A percentile compares a stretch with the other conserved stretches of the same genome.
Conservation (phyloP, 2,113 vertebrate genomes). For the Pedionomus torquatus region DNA sequence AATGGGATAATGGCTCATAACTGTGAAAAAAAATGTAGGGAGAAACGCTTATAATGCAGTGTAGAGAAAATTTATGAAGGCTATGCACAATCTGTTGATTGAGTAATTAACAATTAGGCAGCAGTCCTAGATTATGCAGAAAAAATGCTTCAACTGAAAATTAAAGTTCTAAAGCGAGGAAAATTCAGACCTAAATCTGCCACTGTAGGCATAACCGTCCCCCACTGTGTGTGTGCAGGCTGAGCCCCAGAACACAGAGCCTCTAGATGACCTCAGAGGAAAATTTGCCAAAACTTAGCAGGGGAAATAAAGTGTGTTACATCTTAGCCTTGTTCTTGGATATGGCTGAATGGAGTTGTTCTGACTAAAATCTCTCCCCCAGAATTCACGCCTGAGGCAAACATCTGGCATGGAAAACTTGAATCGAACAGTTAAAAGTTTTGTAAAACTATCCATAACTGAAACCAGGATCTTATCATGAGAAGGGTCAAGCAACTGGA, state of each 20-base stretch:
- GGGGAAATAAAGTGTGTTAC: background rate
- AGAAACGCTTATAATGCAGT: background rate
- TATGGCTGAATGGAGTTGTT: background rate
- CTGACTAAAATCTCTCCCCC: background rate
- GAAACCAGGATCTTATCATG: background rate
- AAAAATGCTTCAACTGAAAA: background rate
- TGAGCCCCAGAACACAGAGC: background rate
- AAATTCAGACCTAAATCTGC: background rate
- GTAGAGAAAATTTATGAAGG: background rate
- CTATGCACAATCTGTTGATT: background rate
- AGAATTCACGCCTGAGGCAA: background rate
- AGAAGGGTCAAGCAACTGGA: background rate
- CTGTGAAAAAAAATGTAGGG: background rate
- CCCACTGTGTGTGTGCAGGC: background rate
- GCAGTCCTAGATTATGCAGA: background rate
- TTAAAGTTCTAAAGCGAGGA: background rate
- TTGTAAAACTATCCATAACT: background rate
- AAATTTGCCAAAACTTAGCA: background rate
- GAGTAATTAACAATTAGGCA: background rate
- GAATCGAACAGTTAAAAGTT: background rate
- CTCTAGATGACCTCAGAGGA: background rate
- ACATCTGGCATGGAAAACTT: slow-evolving; percentile 4
- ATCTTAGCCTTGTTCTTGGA: background rate
- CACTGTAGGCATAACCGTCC: background rate
- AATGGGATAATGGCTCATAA: background rate